Percentiles rank a stretch among this genome's conserved stretches.
phyloP scores from a whole-genome alignment of 1,140 invertebrate species.

The Drosophila oshimai region DNA sequence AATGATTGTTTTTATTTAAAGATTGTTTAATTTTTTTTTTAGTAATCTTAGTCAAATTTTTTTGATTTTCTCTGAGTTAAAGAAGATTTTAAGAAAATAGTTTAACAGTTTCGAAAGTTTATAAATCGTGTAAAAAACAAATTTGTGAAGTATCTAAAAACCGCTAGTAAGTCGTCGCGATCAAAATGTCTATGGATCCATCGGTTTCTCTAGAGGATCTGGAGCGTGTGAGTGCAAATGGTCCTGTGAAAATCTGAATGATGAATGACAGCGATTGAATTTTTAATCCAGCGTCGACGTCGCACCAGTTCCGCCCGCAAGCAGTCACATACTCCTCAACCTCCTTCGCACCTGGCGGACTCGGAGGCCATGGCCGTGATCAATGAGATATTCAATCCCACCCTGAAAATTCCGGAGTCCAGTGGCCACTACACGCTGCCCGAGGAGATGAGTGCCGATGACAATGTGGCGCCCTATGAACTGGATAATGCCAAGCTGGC shows the following conservation, averaged over 20 bases:
- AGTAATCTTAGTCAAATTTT: no score
- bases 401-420: conserved; percentile 77
- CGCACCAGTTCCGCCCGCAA: conserved; percentile 65
- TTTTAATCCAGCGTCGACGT: conserved; percentile 53
- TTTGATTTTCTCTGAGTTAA: background rate
- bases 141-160: background rate
- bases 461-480: conserved; percentile 83
- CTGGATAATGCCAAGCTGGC: conserved; percentile 85
- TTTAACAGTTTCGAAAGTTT: background rate
- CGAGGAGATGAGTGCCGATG: conserved; percentile 83
- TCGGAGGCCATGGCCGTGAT: conserved; percentile 82
- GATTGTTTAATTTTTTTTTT: background rate
- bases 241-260: background rate
- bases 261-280: background rate
- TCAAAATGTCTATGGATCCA: conserved; percentile 74
- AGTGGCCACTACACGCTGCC: conserved; percentile 83
- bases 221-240: conserved; percentile 65
- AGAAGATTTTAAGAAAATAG: background rate
- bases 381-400: conserved; percentile 83
- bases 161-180: no score
- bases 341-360: conserved; percentile 38
- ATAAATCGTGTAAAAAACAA: background rate
- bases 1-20: background rate
- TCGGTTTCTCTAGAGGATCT: conserved; percentile 72
- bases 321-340: conserved; percentile 54